These are phyloP conservation scores for Drosophila mimica DNA, from an alignment of 2,888 invertebrate species.

Conservation along the genomic window DNA sequence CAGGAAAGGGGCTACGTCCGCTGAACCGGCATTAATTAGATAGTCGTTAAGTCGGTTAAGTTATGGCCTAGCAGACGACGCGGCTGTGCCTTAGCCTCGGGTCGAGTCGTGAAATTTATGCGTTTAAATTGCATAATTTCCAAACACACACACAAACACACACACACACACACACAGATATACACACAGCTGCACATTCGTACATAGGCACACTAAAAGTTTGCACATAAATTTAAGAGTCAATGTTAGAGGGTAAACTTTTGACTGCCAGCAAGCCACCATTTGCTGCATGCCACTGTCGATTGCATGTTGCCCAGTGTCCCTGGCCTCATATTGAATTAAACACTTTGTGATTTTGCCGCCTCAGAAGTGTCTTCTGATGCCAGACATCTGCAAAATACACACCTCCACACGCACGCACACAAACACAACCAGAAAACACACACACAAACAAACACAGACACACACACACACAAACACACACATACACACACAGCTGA, in stretches of 20 bases:
- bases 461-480: constrained; percentile 15
- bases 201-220: constrained; percentile 49
- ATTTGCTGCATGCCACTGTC: constrained; percentile 26
- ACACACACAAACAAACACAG: constrained; percentile 6
- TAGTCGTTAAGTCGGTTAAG: constrained; percentile 63
- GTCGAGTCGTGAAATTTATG: constrained; percentile 71
- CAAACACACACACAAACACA: constrained; percentile 35
- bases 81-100: constrained; percentile 32
- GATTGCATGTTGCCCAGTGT: constrained; percentile 27
- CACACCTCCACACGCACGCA: constrained; percentile 15
- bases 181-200: constrained; percentile 13
- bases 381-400: constrained; percentile 37
- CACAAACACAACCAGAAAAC: constrained; percentile 11
- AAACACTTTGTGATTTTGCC: constrained; percentile 71
- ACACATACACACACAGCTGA: constrained; percentile 19
- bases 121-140: constrained; percentile 78
- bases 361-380: constrained; percentile 43
- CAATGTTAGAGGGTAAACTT: constrained; percentile 74
- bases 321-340: constrained; percentile 65
- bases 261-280: constrained; percentile 46
- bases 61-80: constrained; percentile 43
- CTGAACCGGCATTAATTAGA: constrained; percentile 72
- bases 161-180: constrained; percentile 11
- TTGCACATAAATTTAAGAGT: constrained; percentile 74
- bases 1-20: constrained; percentile 58